Percentiles rank a stretch among this genome's conserved stretches.
phyloP scores from a whole-genome alignment of 2,888 invertebrate species.

The Sinodicranocentrus sp. region DNA sequence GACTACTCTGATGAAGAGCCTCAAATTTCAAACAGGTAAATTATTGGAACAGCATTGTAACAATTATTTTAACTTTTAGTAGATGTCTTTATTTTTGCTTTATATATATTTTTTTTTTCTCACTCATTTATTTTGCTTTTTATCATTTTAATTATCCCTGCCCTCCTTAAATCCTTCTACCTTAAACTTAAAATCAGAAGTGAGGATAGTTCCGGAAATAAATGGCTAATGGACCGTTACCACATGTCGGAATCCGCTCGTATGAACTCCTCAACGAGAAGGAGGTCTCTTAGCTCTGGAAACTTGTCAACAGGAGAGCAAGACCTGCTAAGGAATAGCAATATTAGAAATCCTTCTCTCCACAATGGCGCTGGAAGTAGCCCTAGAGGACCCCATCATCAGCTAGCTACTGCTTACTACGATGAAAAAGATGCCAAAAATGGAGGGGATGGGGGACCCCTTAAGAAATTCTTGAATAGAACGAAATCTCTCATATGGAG shows the following conservation, averaged over 20 bases:
- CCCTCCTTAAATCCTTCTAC: not conserved
- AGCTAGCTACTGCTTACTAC: constrained; percentile 44
- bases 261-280: constrained; percentile 49
- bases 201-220: constrained; percentile 71
- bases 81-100: constrained; percentile 24
- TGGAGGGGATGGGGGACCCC: constrained; percentile 43
- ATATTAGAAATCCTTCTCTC: constrained; percentile 38
- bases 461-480: constrained; percentile 73
- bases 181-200: constrained; percentile 28
- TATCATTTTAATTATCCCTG: too few species aligned
- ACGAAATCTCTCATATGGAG: constrained; percentile 75
- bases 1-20: constrained; percentile 93
- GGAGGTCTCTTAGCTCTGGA: constrained; percentile 45
- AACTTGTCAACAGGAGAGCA: constrained; percentile 57
- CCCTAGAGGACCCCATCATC: constrained; percentile 47
- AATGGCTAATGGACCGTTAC: constrained; percentile 75
- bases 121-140: not conserved
- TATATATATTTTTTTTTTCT: constrained; percentile 32
- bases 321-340: constrained; percentile 26
- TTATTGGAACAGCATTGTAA: not conserved
- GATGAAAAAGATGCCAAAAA: constrained; percentile 15
- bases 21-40: constrained; percentile 72
- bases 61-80: not conserved
- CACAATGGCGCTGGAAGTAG: constrained; percentile 59
- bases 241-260: constrained; percentile 73